These are phyloP conservation scores for Odobenus rosmarus DNA, from an alignment of 2,113 vertebrate genomes.

Conservation along the genomic window DNA sequence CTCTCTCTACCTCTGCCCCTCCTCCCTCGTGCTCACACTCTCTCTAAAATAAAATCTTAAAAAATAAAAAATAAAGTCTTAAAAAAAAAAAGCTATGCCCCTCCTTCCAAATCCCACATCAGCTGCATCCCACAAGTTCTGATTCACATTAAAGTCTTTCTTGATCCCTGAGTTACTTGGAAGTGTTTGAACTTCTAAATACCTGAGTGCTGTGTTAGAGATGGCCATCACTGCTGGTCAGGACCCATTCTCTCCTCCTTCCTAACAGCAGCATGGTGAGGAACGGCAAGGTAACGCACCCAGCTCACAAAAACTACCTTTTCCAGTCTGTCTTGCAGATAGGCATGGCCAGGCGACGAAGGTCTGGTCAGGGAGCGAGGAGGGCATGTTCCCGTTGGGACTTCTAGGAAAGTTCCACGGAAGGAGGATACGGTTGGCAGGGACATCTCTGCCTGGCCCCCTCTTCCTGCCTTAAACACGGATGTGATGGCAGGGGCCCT, in stretches of 20 bases:
- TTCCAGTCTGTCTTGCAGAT: not conserved
- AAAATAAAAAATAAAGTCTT: not conserved
- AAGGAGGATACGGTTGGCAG: not conserved
- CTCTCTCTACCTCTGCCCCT: not conserved
- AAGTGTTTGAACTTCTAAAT: not conserved
- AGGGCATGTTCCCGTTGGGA: not conserved
- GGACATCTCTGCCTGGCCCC: not conserved
- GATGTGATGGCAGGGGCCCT: not conserved
- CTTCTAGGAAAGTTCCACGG: not conserved
- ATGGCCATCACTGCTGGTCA: rapidly evolving
- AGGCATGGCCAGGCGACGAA: not conserved
- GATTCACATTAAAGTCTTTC: no score
- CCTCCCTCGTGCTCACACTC: not conserved
- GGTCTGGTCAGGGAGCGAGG: not conserved
- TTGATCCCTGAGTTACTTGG: not conserved
- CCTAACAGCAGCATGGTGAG: not conserved
- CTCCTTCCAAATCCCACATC: no score
- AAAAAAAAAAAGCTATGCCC: not conserved
- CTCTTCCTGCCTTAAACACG: not conserved
- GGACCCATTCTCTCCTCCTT: not conserved
- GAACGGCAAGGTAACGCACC: rapidly evolving
- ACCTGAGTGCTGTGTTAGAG: not conserved
- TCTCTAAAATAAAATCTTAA: not conserved
- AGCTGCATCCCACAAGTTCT: not conserved
- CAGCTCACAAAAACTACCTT: no score